phyloP scores from a whole-genome alignment of 2,113 vertebrate genomes.

The Jaculus jaculus region DNA sequence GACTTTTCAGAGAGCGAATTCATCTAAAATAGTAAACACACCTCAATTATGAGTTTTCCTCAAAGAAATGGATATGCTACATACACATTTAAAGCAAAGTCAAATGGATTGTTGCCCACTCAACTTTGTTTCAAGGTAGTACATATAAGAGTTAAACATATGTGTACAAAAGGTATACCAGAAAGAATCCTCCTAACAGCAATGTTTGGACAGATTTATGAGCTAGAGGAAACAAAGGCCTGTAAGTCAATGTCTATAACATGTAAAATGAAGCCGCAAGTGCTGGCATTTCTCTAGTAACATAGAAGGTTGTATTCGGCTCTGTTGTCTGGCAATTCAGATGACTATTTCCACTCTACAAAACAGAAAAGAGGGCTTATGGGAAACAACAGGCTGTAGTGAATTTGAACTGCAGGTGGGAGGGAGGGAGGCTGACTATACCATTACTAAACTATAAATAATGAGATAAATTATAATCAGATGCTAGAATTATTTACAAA shows the following conservation, averaged over 20 bases:
- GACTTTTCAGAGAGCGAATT: neutral
- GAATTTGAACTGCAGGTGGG: neutral
- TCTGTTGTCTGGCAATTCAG: neutral
- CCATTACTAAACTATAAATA: neutral
- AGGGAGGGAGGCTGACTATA: neutral
- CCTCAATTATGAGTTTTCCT: neutral
- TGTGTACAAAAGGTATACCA: neutral
- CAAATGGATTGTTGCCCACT: neutral
- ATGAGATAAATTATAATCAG: neutral
- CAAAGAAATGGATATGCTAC: neutral
- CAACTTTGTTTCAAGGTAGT: neutral
- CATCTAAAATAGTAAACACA: neutral
- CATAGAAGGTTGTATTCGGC: neutral
- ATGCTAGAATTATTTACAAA: conserved; percentile 9
- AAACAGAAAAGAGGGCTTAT: neutral
- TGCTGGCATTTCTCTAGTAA: neutral
- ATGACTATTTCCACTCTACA: conserved; percentile 6
- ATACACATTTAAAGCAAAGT: conserved; percentile 10
- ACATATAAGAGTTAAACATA: neutral
- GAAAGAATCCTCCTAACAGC: neutral
- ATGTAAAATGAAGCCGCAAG: neutral
- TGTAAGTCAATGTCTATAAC: neutral
- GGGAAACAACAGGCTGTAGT: neutral
- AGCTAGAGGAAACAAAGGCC: neutral
- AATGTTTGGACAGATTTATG: neutral